A percentile compares a stretch with the other conserved stretches of the same genome.
phyloP scores from a whole-genome alignment of 1,140 invertebrate species.

The Pantala flavescens region DNA sequence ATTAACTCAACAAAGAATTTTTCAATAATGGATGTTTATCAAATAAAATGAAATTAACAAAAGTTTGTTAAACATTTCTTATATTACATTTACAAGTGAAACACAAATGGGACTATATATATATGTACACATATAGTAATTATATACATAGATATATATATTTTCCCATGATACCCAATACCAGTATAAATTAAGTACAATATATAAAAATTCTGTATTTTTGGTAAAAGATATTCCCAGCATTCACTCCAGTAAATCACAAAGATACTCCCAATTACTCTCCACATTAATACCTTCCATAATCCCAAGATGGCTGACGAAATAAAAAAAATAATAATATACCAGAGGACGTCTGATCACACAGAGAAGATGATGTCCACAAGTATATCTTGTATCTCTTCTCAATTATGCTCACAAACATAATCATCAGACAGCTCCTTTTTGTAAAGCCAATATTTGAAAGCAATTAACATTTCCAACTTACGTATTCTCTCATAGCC shows the following conservation, averaged over 20 bases:
- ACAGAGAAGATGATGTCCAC: too few relatives aligned
- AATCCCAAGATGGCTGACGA: background rate
- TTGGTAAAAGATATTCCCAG: slow-evolving; percentile 6
- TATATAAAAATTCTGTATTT: slow-evolving; percentile 9
- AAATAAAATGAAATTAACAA: too few relatives aligned
- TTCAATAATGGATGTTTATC: too few relatives aligned
- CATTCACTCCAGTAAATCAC: background rate
- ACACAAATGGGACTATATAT: slow-evolving; percentile 4
- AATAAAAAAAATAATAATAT: too few relatives aligned
- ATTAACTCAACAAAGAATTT: too few relatives aligned
- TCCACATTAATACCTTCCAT: background rate
- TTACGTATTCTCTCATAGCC: too few relatives aligned
- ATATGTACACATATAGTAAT: background rate
- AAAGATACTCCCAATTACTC: slow-evolving; percentile 1
- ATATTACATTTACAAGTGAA: slow-evolving; percentile 10
- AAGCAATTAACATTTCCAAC: too few relatives aligned
- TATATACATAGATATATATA: slow-evolving; percentile 11
- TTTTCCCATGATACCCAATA: background rate
- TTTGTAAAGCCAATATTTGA: too few relatives aligned
- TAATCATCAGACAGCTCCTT: too few relatives aligned
- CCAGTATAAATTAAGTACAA: slow-evolving; percentile 10
- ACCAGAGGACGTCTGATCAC: too few relatives aligned
- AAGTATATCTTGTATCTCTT: too few relatives aligned
- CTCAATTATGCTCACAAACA: too few relatives aligned
- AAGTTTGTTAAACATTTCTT: slow-evolving; percentile 4